Evolutionary conservation across 2,113 vertebrate species (phyloP), one percentile per base, ranked within the genome.

Genomic region (Oncorhynchus masou): DNA sequence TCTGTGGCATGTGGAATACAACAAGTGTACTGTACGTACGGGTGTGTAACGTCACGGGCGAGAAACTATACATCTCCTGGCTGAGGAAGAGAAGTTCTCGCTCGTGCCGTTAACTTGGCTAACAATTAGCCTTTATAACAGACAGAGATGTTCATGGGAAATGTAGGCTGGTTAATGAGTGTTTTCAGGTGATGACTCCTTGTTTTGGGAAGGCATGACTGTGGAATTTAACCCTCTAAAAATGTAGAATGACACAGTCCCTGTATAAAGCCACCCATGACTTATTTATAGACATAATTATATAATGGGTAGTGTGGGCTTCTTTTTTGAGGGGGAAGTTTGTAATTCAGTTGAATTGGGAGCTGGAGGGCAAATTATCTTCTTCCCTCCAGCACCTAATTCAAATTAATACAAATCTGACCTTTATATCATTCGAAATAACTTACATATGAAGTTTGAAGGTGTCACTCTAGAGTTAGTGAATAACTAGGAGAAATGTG

Each of bases 101-200:
- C 68, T 65, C 77, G 71, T 69, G 86, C 68, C 65, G 71, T 45
- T 92, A 91, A 87, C 81, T 78, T 93, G 84, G 92, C 90, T 94
- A 93, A 94, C 89, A 89, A 94, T 94, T 94, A 94, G 90, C 93
- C 90, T 88, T 88, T 68, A 91, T 95, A 96, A 94, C 81, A 77
- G 90, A 79, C 87, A 85, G 91, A 92, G 91, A 94, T 95, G 91
- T 95, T 95, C 93, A 94, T 93, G 94, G 91, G 89, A 95, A 91
- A 94, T 90, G 51, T 54, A 89, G 88, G 94, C 87, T 92, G 91
- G 95, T 97, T 97, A 98, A 97, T 97, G 88, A 97, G 89, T 96
- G 91, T 86, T 76, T 80, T 85, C 76, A 78, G 84, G 87, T 83
- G 82, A 81, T 83, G 79, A 85, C 66, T 86, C 81, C 84, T 59